Conservation (phyloP, 2,888 invertebrate species). For the Catocala sponsa region DNA sequence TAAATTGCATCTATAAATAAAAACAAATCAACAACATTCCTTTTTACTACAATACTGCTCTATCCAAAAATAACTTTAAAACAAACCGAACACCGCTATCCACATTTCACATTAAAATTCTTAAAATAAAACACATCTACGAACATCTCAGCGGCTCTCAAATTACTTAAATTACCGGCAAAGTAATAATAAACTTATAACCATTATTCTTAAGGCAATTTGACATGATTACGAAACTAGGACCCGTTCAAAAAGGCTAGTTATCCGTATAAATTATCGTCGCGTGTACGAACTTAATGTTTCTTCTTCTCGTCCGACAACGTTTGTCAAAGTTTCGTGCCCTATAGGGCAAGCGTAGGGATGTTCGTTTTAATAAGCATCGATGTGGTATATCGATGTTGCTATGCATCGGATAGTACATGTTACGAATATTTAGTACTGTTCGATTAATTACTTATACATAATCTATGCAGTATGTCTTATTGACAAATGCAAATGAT, state of each 20-base stretch:
- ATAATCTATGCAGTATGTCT: too few relatives aligned
- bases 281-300: constrained; percentile 49
- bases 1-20: too few relatives aligned
- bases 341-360: constrained; percentile 8
- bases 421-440: too few relatives aligned
- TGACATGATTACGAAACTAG: constrained; percentile 49
- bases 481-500: too few relatives aligned
- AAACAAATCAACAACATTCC: too few relatives aligned
- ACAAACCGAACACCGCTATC: too few relatives aligned
- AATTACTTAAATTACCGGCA: constrained; percentile 22
- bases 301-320: constrained; percentile 33
- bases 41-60: too few relatives aligned
- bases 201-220: constrained; percentile 45
- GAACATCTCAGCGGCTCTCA: neutral
- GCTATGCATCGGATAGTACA: too few relatives aligned
- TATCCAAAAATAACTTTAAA: too few relatives aligned
- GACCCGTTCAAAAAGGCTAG: constrained; percentile 26
- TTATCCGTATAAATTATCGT: constrained; percentile 55
- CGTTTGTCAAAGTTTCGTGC: constrained; percentile 47
- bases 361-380: too few relatives aligned
- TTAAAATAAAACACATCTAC: constrained; percentile 1
- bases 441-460: too few relatives aligned
- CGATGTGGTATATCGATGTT: too few relatives aligned
- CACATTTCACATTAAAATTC: neutral
- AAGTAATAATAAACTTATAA: constrained; percentile 44